Percentiles rank a stretch among this genome's conserved stretches.
These are phyloP conservation scores for Colinus virginianus DNA, from an alignment of 2,113 vertebrate genomes.

Conservation along the genomic window DNA sequence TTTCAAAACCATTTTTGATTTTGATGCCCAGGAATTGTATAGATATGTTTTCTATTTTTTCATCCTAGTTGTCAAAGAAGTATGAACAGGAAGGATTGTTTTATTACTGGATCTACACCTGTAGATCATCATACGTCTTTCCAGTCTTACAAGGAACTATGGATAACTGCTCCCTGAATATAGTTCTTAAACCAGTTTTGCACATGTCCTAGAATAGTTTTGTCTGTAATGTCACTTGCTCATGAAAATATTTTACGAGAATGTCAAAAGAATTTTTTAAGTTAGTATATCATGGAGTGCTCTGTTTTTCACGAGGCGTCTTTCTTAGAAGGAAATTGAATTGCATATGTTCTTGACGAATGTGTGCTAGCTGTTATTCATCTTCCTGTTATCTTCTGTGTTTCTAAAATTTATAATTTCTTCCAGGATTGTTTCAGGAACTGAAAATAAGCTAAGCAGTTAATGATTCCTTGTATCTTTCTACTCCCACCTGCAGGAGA, in stretches of 20 bases:
- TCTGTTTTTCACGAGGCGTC: background rate
- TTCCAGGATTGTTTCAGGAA: background rate
- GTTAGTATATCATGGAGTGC: background rate
- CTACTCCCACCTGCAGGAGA: background rate
- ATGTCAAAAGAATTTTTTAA: background rate
- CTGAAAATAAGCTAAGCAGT: background rate
- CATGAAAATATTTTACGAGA: background rate
- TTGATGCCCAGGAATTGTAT: background rate
- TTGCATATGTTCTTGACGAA: background rate
- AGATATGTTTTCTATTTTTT: background rate
- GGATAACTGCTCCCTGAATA: background rate
- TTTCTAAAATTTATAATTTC: constrained; percentile 15
- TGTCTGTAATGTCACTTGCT: background rate
- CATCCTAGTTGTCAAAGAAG: background rate
- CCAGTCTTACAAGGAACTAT: background rate
- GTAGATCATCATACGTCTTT: background rate
- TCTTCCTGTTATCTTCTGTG: background rate
- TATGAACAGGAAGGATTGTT: background rate
- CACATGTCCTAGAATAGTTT: background rate
- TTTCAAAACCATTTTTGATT: background rate
- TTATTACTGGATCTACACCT: background rate
- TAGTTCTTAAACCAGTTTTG: background rate
- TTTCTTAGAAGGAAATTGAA: background rate
- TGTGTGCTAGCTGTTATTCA: background rate
- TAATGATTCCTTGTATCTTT: constrained; percentile 17